Base-by-base conservation (phyloP, 2,797 vertebrate genomes). In the Acrossocheilus fasciatus region DNA sequence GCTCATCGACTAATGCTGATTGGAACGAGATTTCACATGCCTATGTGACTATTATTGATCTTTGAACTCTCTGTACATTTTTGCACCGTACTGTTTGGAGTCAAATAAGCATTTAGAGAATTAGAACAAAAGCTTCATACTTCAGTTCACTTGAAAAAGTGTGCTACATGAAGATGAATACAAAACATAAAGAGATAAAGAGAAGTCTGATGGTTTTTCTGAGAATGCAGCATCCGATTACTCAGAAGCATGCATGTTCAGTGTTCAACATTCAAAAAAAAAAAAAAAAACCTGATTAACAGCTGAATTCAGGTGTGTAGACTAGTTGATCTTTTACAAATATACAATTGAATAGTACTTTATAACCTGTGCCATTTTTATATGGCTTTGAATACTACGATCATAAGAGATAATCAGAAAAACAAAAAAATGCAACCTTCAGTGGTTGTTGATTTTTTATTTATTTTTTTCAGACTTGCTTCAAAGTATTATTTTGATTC, bases 1-100 rank as follows among this genome's bases (percentile, higher is more conserved):
- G n/a, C 90, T 30, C 62, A 91, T 85, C 89, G 94, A 84, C 92
- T 93, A 0, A 87, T 93, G 52, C 90, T 96, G 73, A 87, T 92
- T 52, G 89, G 93, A 50, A 93, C 91, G 54, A 94, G 93, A 83
- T 84, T 94, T 52, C 76, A 87, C 77, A 89, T 91, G 45, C 92
- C 93, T 0, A 12, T 90, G 59, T 90, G 68, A 82, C 54, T n/a
- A 70, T 41, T 12, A 54, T 4, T 93, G 34, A 17, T 89, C 30
- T 84, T 94, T 93, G 5, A 84, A 92, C 66, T 50, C 89, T 3
- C 89, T 91, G 36, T 92, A 77, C 93, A 76, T 41, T 47, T 20
- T 43, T 75, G 18, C 12, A 18, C 2, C 8, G 30, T 34, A 78
- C 10, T 47, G 20, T n/a, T 39, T 47, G 5, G 50, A 83, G 23